Evolutionary conservation across 2,113 vertebrate species (phyloP).

Genomic region (Dicerorhinus sumatrensis): DNA sequence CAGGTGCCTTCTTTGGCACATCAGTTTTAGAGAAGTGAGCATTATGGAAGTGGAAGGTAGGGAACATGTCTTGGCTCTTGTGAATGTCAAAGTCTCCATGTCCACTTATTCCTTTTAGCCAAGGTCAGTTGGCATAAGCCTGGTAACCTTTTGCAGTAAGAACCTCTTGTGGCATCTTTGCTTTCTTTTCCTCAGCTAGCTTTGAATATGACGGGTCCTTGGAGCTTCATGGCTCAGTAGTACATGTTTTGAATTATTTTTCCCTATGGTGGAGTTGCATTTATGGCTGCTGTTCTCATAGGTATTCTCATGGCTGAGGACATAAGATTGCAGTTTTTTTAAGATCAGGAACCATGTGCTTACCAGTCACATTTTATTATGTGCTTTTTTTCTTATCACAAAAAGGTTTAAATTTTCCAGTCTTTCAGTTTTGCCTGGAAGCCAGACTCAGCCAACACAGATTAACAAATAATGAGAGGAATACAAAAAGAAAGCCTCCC

Average conservation of each 20-base stretch:
- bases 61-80: background rate
- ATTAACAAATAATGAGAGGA: background rate
- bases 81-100: background rate
- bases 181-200: background rate
- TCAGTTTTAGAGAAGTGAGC: background rate
- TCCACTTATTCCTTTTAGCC: background rate
- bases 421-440: background rate
- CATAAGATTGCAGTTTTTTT: background rate
- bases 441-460: background rate
- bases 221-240: background rate
- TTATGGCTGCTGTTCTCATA: background rate
- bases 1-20: background rate
- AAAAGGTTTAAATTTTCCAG: background rate
- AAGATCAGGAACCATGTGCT: background rate
- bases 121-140: background rate
- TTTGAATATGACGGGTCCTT: background rate
- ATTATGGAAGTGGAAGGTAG: background rate
- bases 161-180: background rate
- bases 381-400: background rate
- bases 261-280: background rate
- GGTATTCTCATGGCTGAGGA: background rate
- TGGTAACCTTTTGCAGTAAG: background rate
- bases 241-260: conserved; percentile 1
- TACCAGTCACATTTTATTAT: background rate
- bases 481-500: background rate